A percentile compares a stretch with the other conserved stretches of the same genome.
These are phyloP conservation scores for Phaenicophaeus curvirostris DNA, from an alignment of 2,797 vertebrate genomes.

Conservation along the genomic window DNA sequence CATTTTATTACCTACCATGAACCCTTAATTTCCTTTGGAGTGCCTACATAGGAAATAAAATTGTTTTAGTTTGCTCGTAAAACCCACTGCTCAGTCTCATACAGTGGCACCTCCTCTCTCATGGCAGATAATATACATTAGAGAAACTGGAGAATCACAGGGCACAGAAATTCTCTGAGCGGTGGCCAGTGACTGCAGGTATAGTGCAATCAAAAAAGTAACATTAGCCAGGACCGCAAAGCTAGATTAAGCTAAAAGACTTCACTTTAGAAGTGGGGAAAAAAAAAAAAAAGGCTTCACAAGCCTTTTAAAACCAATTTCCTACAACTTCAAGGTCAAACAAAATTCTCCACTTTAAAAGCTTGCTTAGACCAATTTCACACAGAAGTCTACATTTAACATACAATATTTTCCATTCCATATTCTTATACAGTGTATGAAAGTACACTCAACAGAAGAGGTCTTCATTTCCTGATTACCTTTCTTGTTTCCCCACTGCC, in stretches of 20 bases:
- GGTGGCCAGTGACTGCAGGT: background rate
- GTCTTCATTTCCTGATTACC: background rate
- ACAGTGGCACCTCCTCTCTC: background rate
- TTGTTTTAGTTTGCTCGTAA: background rate
- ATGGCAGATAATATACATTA: background rate
- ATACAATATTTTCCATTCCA: background rate
- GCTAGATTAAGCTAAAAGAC: background rate
- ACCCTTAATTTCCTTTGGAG: background rate
- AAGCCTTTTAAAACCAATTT: background rate
- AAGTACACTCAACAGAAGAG: background rate
- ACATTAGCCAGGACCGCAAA: background rate
- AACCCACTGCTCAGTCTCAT: background rate
- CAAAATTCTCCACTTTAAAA: background rate
- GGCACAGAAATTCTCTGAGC: background rate
- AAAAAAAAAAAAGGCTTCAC: background rate
- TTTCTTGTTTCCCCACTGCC: background rate
- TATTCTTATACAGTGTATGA: background rate
- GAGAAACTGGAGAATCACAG: background rate
- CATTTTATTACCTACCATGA: background rate
- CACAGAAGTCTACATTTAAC: background rate
- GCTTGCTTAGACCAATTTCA: background rate
- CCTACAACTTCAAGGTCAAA: background rate
- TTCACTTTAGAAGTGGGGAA: background rate
- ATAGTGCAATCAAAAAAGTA: background rate
- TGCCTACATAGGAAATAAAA: background rate